phyloP scores from a whole-genome alignment of 2,113 vertebrate genomes.

The Ceyx cyanopectus region DNA sequence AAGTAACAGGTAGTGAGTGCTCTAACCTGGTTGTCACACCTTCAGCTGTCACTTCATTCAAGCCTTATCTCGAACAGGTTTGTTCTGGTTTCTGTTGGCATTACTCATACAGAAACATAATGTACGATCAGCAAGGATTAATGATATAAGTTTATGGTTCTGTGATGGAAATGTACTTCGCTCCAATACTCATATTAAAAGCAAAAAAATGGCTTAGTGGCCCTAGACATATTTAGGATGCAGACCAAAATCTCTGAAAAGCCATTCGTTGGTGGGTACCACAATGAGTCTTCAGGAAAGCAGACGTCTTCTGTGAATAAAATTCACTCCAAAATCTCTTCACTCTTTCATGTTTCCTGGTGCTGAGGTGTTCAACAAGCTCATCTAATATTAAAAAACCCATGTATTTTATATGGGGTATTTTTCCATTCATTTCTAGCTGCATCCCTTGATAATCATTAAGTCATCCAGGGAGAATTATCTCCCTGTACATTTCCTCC shows the following conservation, averaged over 20 bases:
- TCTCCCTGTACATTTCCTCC: background rate
- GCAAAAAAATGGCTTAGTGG: background rate
- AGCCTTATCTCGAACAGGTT: background rate
- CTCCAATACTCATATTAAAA: background rate
- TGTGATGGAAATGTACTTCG: background rate
- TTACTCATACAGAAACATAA: background rate
- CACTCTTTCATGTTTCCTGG: background rate
- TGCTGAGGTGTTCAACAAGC: background rate
- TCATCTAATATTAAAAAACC: background rate
- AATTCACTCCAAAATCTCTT: background rate
- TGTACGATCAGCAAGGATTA: background rate
- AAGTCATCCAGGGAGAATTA: slow-evolving; percentile 2
- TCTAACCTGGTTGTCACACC: background rate
- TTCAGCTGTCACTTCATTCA: slow-evolving; percentile 11
- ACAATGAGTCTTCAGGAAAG: background rate
- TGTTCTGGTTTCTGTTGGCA: background rate
- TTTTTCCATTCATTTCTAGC: background rate
- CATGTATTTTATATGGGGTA: fast-evolving
- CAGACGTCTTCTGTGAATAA: background rate
- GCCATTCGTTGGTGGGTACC: fast-evolving
- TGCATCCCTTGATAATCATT: background rate
- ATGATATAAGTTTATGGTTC: background rate
- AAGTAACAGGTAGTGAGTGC: background rate
- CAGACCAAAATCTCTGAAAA: background rate
- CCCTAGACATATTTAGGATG: background rate